Evolutionary conservation across 2,797 vertebrate genomes (phyloP), one percentile per base, ranked within the genome.

Genomic region (Enteromius fasciolatus): DNA sequence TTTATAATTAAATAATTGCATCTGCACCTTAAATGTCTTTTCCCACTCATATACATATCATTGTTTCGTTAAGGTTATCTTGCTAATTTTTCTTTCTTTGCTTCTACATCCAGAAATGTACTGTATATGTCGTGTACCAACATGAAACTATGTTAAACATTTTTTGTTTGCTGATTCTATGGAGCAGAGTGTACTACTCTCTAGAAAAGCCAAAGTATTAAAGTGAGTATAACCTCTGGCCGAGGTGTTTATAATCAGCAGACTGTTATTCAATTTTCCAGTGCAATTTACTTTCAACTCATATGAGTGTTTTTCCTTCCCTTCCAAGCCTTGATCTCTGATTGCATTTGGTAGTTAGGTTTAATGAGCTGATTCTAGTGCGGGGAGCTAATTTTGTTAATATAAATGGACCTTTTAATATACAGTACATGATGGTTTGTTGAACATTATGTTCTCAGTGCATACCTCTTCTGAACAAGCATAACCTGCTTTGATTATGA

Each of bases 301-400:
- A 91, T 84, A 84, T 89, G 86, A 88, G 90, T 90, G 87, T 87
- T 92, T 92, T 90, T 91, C 88, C 87, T 90, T 89, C 25, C 88
- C 90, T 90, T 90, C 88, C 90, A 88, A 89, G 87, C 90, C 87
- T 90, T 91, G 89, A 92, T 92, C 91, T 87, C 87, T 89, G 89
- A 85, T 85, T 89, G 86, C 88, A 92, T 92, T 92, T 92, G 85
- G 91, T 85, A 83, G 88, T 86, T 74, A 88, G 89, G 90, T 91
- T 94, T 92, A 93, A 93, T 93, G 90, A 93, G 91, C 90, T 92
- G 91, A 93, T 92, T 90, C 91, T 92, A 92, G 93, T 91, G 91
- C 90, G 90, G 91, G 90, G 90, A 92, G 93, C 92, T 92, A 93
- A 91, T 92, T 89, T 89, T 90, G 90, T 91, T 83, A 93, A 92